These are phyloP conservation scores for Heteromurus nitidus DNA, from an alignment of 2,888 invertebrate species.

Conservation along the genomic window DNA sequence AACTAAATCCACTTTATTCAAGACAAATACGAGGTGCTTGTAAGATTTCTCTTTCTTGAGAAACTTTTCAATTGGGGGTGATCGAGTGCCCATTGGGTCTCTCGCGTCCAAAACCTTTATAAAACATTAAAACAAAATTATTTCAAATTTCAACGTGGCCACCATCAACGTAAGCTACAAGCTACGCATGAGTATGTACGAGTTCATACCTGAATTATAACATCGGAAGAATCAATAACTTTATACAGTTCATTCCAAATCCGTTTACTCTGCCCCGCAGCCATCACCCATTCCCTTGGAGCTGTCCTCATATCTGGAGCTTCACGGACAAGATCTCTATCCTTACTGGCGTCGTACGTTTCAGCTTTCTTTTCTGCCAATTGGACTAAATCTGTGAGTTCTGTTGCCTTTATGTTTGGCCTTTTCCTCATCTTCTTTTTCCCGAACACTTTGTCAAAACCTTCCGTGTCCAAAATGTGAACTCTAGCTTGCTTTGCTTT, in stretches of 20 bases:
- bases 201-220: constrained; percentile 83
- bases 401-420: constrained; percentile 83
- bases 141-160: no score
- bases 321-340: constrained; percentile 87
- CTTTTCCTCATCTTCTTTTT: constrained; percentile 93
- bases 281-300: constrained; percentile 94
- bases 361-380: constrained; percentile 83
- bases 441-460: constrained; percentile 95
- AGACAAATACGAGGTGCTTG: constrained; percentile 96
- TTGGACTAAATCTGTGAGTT: constrained; percentile 86
- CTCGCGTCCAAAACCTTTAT: constrained; percentile 92
- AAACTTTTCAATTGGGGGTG: constrained; percentile 93
- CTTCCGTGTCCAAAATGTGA: constrained; percentile 96
- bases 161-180: not conserved
- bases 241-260: constrained; percentile 99
- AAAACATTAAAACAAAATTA: constrained; percentile 70
- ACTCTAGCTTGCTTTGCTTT: constrained; percentile 91
- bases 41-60: constrained; percentile 95
- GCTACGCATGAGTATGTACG: not conserved
- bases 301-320: constrained; percentile 85
- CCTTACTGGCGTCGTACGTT: constrained; percentile 85
- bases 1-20: constrained; percentile 86
- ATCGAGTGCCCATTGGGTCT: constrained; percentile 97
- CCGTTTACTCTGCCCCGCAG: constrained; percentile 95
- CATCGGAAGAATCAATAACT: constrained; percentile 99